Conservation (phyloP, 1,140 invertebrate genomes). For the Calliphora vicina region DNA sequence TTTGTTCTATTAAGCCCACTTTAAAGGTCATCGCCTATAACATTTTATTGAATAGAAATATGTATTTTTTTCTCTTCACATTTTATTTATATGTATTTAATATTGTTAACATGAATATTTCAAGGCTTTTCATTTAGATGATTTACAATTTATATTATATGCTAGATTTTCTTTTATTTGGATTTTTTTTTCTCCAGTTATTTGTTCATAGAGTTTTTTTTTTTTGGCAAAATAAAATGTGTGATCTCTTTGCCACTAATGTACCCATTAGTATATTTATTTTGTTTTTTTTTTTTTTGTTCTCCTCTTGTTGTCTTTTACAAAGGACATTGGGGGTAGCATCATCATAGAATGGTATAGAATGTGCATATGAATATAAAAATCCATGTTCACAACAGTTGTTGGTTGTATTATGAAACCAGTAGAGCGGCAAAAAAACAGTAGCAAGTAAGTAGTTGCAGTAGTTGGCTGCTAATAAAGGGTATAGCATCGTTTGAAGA, state of each 20-base stretch:
- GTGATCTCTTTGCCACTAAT: constrained; percentile 9
- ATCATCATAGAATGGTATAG: not conserved
- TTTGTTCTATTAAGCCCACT: not conserved
- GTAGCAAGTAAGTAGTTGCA: not conserved
- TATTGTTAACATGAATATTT: constrained; percentile 2
- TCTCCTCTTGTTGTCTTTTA: not conserved
- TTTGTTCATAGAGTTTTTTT: not conserved
- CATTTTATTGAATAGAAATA: constrained; percentile 8
- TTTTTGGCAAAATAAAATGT: not conserved
- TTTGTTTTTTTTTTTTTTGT: not conserved
- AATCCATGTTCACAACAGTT: not conserved
- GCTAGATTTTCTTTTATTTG: no score
- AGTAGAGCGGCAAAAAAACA: not conserved
- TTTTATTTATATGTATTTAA: not conserved
- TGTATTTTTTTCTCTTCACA: not conserved
- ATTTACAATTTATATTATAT: not conserved
- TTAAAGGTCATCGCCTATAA: constrained; percentile 13
- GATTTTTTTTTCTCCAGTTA: no score
- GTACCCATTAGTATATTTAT: constrained; percentile 13
- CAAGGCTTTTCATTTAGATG: not conserved
- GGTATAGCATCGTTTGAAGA: not conserved
- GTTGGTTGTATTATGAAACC: not conserved
- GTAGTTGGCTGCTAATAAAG: not conserved
- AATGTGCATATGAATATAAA: not conserved
- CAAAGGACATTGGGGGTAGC: not conserved